Conservation (phyloP, 2,888 invertebrate genomes). For the Ophion ellenae region DNA sequence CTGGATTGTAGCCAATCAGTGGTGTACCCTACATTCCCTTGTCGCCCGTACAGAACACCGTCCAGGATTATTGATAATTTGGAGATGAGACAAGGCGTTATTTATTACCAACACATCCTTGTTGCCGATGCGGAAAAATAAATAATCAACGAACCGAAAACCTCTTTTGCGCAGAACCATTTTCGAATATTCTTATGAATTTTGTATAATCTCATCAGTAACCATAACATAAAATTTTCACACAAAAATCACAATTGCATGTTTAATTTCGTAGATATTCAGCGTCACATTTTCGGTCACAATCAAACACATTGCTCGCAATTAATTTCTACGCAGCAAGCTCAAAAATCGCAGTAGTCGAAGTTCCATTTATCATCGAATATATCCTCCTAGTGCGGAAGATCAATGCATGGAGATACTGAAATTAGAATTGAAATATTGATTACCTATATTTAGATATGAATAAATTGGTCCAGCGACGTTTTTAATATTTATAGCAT, state of each 20-base stretch:
- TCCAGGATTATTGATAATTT: constrained; percentile 35
- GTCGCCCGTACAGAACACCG: neutral
- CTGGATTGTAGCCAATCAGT: constrained; percentile 49
- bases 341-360: constrained; percentile 13
- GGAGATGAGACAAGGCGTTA: constrained; percentile 10
- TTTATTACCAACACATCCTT: neutral
- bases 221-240: no score
- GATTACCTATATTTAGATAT: neutral
- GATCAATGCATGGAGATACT: constrained; percentile 3
- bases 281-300: neutral
- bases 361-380: constrained; percentile 24
- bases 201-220: neutral
- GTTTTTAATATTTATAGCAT: neutral
- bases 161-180: no score
- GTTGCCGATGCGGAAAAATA: neutral
- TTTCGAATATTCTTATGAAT: no score
- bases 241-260: no score
- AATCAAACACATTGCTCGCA: neutral
- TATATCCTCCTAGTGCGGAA: neutral
- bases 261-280: neutral
- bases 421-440: constrained; percentile 17
- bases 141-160: neutral
- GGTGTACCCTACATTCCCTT: neutral
- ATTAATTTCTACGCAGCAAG: neutral
- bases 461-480: neutral